These are phyloP conservation scores for Platyscapa corneri DNA, from an alignment of 1,140 invertebrate genomes.

Conservation along the genomic window DNA sequence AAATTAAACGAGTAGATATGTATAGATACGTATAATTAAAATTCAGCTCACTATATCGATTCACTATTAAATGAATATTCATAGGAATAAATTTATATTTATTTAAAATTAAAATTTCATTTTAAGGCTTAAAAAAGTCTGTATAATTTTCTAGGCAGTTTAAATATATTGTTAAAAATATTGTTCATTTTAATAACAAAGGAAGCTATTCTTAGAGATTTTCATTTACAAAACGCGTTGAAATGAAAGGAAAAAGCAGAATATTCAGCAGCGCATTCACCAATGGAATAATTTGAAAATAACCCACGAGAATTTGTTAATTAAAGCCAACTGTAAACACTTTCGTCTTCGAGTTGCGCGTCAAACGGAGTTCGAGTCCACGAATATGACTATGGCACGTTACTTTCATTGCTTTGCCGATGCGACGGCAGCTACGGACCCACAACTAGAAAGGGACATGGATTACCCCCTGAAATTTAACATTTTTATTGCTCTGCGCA, in stretches of 20 bases:
- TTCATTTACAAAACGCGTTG: not conserved
- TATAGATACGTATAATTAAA: no score
- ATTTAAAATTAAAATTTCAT: no score
- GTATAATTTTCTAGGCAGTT: no score
- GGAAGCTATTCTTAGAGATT: no score
- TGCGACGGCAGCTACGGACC: not conserved
- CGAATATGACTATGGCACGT: not conserved
- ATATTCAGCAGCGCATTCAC: not conserved
- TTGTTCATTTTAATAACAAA: no score
- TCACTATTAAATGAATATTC: no score
- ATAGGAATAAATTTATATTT: no score
- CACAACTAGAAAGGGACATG: not conserved
- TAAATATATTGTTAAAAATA: no score
- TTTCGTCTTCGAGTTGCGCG: not conserved
- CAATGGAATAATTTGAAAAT: not conserved
- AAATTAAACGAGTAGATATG: no score
- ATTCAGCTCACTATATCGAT: no score
- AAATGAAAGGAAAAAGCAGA: not conserved
- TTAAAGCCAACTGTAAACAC: not conserved
- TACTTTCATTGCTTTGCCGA: not conserved
- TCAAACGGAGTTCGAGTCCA: not conserved
- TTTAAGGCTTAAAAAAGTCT: no score
- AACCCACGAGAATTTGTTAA: not conserved
- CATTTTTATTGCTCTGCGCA: conserved; percentile 46
- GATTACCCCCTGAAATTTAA: conserved; percentile 35